Evolutionary conservation across 2,888 invertebrate species (phyloP).

Genomic region (Melieria crassipennis): DNA sequence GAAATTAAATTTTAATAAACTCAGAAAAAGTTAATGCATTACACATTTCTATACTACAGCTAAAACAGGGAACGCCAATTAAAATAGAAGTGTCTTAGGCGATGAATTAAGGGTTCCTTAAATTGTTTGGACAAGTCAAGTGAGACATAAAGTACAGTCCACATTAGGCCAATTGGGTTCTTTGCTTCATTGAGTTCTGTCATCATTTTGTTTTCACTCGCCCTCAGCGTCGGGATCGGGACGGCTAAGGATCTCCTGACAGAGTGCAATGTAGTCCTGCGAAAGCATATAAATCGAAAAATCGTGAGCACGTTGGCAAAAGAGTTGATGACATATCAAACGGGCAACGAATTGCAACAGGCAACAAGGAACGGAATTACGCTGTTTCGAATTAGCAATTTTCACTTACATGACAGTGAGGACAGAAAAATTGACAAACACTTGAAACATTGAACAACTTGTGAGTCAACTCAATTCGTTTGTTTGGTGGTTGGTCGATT

Average conservation of each 20-base stretch:
- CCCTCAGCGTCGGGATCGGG: conserved; percentile 63
- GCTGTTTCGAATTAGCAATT: conserved; percentile 7
- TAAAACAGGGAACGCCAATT: too few species aligned
- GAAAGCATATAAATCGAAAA: conserved; percentile 31
- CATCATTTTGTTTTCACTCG: conserved; percentile 36
- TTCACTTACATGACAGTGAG: conserved; percentile 21
- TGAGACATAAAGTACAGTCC: too few species aligned
- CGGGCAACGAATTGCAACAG: not conserved
- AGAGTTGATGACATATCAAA: not conserved
- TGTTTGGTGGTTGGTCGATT: too few species aligned
- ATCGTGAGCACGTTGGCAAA: not conserved
- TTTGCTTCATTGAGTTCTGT: not conserved
- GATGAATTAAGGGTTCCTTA: too few species aligned
- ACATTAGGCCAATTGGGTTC: not conserved
- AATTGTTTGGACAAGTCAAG: too few species aligned
- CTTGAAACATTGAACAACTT: too few species aligned
- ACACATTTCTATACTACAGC: too few species aligned
- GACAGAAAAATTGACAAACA: conserved; percentile 15
- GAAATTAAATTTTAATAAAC: too few species aligned
- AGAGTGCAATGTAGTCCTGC: conserved; percentile 64
- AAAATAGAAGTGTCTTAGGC: too few species aligned
- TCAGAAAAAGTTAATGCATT: too few species aligned
- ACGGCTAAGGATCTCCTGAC: conserved; percentile 64
- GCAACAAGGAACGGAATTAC: conserved; percentile 1
- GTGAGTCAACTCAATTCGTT: too few species aligned